Evolutionary conservation across 1,140 invertebrate genomes (phyloP), one percentile per base, ranked within the genome.

Genomic region (Paralvinella palmiformis): DNA sequence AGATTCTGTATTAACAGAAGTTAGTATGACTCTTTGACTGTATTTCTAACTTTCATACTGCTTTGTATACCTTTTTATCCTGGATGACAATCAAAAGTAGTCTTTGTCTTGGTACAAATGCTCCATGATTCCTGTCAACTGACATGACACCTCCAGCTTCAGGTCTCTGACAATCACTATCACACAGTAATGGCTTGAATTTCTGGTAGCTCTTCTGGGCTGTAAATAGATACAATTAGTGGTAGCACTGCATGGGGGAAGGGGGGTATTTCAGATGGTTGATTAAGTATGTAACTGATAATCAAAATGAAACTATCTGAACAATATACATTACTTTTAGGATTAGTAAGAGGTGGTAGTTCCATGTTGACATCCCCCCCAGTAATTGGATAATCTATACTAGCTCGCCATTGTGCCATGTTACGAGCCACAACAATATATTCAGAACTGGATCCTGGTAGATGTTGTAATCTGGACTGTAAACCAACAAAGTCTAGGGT

Each of bases 51-150:
- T n/a, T n/a, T n/a, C n/a, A n/a, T n/a, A n/a, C n/a, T n/a, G n/a
- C 24, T 44, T 53, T 62, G 80, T 79, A 75, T 77, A 89, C 87
- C 73, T 85, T 77, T 73, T 86, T 81, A 69, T 84, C 85, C 60
- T 83, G 77, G 15, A 89, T 70, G 64, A 80, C 79, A 17, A 87
- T 83, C 44, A 89, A 72, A 20, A 90, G 73, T 27, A 90, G 78
- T 63, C 85, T 83, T 75, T 90, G 88, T 41, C 89, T 77, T 0
- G 88, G 88, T 62, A 89, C 83, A 74, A 87, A 87, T 37, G 71
- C 66, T 58, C 68, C 57, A 52, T 64, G 37, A 6, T 17, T 36
- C 36, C 17, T 24, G 61, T 67, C 36, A 53, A 29, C 35, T 44
- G 56, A 48, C 58, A 24, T 3, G 29, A 33, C 53, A 29, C 27